Evolutionary conservation across 2,113 vertebrate genomes (phyloP).

Genomic region (Taurulus bubalis): DNA sequence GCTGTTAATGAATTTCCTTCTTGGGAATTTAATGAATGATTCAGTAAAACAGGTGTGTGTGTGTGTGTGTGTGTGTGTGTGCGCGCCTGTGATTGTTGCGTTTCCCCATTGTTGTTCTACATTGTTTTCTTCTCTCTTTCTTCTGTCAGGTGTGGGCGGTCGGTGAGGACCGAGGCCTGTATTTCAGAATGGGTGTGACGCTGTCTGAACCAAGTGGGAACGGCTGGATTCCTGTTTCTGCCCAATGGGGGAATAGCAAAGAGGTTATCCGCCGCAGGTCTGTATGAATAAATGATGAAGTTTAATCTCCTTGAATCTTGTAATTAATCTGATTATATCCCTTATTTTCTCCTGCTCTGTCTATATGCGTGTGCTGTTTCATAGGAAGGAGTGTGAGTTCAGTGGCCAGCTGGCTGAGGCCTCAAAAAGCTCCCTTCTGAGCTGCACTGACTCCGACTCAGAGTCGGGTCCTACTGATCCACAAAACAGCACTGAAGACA

Average conservation of each 20-base stretch:
- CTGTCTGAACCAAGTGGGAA: constrained; percentile 92
- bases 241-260: constrained; percentile 84
- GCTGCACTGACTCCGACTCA: constrained; percentile 86
- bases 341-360: background rate
- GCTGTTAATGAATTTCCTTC: background rate
- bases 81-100: background rate
- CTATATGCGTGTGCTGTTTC: constrained; percentile 4
- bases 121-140: background rate
- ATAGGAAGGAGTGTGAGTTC: constrained; percentile 88
- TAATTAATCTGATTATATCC: background rate
- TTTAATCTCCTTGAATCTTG: background rate
- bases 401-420: constrained; percentile 86
- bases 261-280: constrained; percentile 50
- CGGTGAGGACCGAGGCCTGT: constrained; percentile 89
- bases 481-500: constrained; percentile 33
- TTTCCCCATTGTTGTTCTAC: background rate
- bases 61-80: too few relatives aligned
- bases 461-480: constrained; percentile 55
- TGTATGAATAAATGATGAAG: background rate
- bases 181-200: constrained; percentile 94
- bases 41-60: background rate
- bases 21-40: background rate
- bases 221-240: constrained; percentile 91
- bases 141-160: constrained; percentile 92
- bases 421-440: constrained; percentile 79